Evolutionary conservation across 1,140 invertebrate species (phyloP).

Genomic region (Bombus cullumanus): DNA sequence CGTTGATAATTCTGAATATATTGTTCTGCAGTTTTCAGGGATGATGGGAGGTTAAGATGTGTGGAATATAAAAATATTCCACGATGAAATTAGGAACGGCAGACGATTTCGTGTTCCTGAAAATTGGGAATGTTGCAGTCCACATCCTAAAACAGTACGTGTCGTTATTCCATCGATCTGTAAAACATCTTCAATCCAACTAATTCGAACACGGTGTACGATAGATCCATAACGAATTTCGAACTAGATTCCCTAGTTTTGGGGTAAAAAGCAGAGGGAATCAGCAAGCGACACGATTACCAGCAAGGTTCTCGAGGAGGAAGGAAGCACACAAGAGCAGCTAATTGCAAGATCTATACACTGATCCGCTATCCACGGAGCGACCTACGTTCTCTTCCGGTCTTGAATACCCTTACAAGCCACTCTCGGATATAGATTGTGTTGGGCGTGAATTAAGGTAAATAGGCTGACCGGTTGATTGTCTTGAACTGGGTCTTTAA

Average conservation of each 20-base stretch:
- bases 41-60: background rate
- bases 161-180: background rate
- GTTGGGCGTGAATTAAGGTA: slow-evolving; percentile 57
- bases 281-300: slow-evolving; percentile 47
- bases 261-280: background rate
- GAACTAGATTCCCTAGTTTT: no score
- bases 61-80: no score
- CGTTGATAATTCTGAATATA: no score
- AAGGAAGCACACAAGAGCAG: slow-evolving; percentile 65
- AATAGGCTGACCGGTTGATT: slow-evolving; percentile 43
- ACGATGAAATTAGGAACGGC: no score
- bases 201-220: background rate
- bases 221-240: background rate
- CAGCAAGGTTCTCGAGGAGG: slow-evolving; percentile 50
- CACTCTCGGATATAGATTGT: slow-evolving; percentile 56
- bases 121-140: background rate
- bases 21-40: no score
- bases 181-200: background rate
- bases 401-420: slow-evolving; percentile 62
- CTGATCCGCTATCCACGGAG: slow-evolving; percentile 43
- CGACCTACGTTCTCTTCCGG: slow-evolving; percentile 54
- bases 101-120: background rate
- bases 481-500: background rate
- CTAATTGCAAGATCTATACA: slow-evolving; percentile 67
- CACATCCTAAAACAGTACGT: background rate